Conservation (phyloP, 2,888 invertebrate species). For the Caenorhabditis panamensis region DNA sequence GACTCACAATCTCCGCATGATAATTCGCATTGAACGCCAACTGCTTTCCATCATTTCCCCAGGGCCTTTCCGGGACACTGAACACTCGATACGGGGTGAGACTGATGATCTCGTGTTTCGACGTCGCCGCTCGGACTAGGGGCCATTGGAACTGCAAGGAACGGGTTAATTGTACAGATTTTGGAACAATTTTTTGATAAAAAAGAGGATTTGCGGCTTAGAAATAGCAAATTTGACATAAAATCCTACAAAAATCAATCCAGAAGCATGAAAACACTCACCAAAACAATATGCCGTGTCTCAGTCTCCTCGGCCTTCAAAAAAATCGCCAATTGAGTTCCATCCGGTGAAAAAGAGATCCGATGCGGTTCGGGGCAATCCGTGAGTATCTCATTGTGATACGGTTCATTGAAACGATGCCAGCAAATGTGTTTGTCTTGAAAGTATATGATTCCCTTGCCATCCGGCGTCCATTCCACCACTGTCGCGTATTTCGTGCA, state of each 20-base stretch:
- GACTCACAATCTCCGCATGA: slow-evolving; percentile 1
- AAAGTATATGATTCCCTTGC: slow-evolving; percentile 14
- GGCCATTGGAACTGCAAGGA: slow-evolving; percentile 34
- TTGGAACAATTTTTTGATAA: no score
- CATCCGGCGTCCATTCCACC: slow-evolving; percentile 37
- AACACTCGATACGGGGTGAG: not conserved
- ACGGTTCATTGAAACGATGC: slow-evolving; percentile 19
- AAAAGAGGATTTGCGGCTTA: not conserved
- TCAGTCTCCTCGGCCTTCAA: not conserved
- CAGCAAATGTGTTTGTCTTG: not conserved
- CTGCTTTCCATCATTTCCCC: slow-evolving; percentile 14
- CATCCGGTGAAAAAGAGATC: slow-evolving; percentile 29
- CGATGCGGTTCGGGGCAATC: not conserved
- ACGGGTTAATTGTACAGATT: no score
- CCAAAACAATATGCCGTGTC: not conserved
- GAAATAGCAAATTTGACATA: no score
- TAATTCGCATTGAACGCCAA: slow-evolving; percentile 22
- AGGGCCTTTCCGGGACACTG: slow-evolving; percentile 30
- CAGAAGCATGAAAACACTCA: no score
- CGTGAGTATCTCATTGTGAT: not conserved
- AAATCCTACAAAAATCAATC: no score
- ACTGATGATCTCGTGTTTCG: slow-evolving; percentile 4
- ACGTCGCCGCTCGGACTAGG: slow-evolving; percentile 22
- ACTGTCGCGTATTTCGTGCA: not conserved
- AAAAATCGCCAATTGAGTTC: slow-evolving; percentile 13